Evolutionary conservation across 2,797 vertebrate genomes (phyloP).

Genomic region (Crocodylus rhombifer): DNA sequence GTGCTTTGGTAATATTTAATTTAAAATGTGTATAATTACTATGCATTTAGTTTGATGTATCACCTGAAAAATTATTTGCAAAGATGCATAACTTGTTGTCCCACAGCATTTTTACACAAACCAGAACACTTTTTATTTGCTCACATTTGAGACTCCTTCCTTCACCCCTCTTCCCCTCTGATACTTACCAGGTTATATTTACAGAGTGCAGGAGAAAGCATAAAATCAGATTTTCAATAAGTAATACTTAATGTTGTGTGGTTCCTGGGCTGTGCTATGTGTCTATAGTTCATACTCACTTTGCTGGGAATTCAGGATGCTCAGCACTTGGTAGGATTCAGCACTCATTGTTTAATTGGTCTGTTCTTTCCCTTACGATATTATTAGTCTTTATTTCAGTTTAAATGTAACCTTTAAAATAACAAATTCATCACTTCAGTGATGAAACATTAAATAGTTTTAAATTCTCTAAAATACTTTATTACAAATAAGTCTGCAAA

Average conservation of each 20-base stretch:
- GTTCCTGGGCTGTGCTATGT: no score
- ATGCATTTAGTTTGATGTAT: neutral
- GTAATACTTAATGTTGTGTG: no score
- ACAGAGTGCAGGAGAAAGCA: neutral
- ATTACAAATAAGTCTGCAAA: neutral
- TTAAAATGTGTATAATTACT: neutral
- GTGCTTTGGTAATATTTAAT: slow-evolving; percentile 84
- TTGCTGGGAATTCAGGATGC: neutral
- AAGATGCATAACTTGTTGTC: neutral
- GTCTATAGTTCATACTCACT: neutral
- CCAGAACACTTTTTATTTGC: neutral
- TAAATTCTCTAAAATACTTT: neutral
- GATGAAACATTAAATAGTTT: neutral
- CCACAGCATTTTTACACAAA: neutral
- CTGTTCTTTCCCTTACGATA: neutral
- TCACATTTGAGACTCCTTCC: neutral
- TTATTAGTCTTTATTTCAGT: neutral
- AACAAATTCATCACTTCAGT: neutral
- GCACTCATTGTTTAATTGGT: neutral
- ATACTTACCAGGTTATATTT: neutral
- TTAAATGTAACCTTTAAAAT: neutral
- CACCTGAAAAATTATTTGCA: neutral
- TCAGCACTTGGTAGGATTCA: neutral
- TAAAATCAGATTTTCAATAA: no score
- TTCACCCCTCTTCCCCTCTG: neutral